Base-by-base conservation (phyloP, 2,797 vertebrate genomes). In the Salmo trutta region DNA sequence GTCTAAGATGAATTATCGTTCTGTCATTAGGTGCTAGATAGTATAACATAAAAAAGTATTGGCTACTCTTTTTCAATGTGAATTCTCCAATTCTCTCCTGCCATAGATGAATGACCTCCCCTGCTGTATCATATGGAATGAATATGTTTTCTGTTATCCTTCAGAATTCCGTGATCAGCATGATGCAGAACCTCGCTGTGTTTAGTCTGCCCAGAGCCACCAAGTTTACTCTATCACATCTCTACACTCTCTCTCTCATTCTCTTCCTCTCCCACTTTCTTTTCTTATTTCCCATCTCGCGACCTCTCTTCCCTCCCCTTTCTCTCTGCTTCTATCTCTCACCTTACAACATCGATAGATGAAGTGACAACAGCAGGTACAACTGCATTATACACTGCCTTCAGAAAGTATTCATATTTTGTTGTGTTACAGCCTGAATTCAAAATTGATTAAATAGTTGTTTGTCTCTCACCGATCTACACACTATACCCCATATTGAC, bases 181-280 rank as follows among this genome's bases (percentile, higher is more conserved):
- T 83, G 73, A 88, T 41, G 77, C 54, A 91, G 84, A 93, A 89
- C 91, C 92, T 91, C 91, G 92, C 89, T 92, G 86, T 89, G 89
- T 88, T 94, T 95, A 82, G 86, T 85, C 83, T 92, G 92, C 75
- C 88, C 79, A 70, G 51, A 87, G 84, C 24, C 86, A 87, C 77
- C 82, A 89, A 82, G 90, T 83, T 80, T 88, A 90, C 91, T 92
- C 92, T 68, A 5, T 31, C 21, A 12, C 8, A 10, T 8, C 12
- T 41, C 15, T 10, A 2, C 10, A 1, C 7, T 10, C 41, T 53
- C 41, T 7, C 10, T 52, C 41, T 71, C 21, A 21, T 17, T 24
- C 31, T 69, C 15, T 24, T 41, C 17, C 69, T 71, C 69, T 21
- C 19, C 17, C 53, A 41, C 8, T 41, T 17, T 16, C 53, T 54